Conservation (phyloP, 2,797 vertebrate species). For the Cottoperca gobio region DNA sequence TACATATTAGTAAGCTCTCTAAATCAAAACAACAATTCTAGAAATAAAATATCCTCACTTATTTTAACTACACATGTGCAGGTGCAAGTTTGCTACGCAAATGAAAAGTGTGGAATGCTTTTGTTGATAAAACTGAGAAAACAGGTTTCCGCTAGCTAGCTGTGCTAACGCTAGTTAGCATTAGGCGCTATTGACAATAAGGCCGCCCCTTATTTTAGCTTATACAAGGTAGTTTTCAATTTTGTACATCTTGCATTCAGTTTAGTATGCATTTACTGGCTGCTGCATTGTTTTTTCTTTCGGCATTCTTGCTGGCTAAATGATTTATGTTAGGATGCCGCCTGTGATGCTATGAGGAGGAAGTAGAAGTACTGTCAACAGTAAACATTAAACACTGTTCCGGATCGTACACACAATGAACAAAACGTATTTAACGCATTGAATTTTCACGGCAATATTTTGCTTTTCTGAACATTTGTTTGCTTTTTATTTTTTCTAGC, state of each 20-base stretch:
- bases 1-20: conserved; percentile 9
- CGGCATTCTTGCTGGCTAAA: background rate
- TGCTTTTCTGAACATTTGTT: background rate
- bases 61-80: background rate
- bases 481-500: fast-evolving
- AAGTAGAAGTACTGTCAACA: conserved; percentile 58
- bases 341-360: conserved; percentile 57
- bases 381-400: background rate
- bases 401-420: background rate
- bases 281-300: background rate
- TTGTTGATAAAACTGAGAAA: conserved; percentile 37
- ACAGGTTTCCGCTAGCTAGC: conserved; percentile 74
- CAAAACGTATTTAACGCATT: fast-evolving
- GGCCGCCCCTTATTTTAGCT: conserved; percentile 32
- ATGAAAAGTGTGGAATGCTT: background rate
- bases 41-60: fast-evolving
- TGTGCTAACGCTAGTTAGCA: conserved; percentile 68
- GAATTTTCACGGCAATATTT: background rate
- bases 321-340: conserved; percentile 19
- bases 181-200: conserved; percentile 43
- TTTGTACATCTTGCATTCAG: background rate
- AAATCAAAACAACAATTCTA: background rate
- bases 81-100: background rate
- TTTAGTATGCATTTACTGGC: background rate
- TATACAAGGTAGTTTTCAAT: conserved; percentile 1